Conservation (phyloP, 2,888 invertebrate genomes). For the Argyresthia goedartella region DNA sequence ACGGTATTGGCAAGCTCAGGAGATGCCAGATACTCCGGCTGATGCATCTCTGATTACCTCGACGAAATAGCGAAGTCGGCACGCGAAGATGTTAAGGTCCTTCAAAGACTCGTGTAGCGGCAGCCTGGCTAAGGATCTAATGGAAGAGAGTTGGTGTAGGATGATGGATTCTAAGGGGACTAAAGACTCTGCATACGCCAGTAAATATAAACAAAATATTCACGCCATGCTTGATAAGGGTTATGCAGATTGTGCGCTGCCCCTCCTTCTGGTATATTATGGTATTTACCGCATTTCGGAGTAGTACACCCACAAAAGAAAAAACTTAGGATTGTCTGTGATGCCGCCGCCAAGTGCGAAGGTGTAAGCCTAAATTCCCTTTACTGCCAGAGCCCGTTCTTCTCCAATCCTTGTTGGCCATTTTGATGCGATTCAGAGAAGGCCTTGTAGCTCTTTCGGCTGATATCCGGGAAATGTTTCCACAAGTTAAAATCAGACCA, state of each 20-base stretch:
- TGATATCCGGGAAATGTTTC: constrained; percentile 9
- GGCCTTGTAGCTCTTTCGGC: constrained; percentile 2
- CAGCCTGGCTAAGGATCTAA: too few species aligned
- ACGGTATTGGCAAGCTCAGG: too few species aligned
- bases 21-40: too few species aligned
- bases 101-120: too few species aligned
- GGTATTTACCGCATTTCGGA: constrained; percentile 15
- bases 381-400: constrained; percentile 25
- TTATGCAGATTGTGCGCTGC: not conserved
- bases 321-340: constrained; percentile 16
- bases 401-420: constrained; percentile 18
- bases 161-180: too few species aligned
- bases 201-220: too few species aligned
- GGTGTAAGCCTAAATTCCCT: constrained; percentile 16
- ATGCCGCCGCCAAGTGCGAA: constrained; percentile 16
- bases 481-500: constrained; percentile 8
- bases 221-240: not conserved
- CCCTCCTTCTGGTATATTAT: not conserved
- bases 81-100: too few species aligned
- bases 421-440: constrained; percentile 5
- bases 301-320: constrained; percentile 15
- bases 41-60: too few species aligned
- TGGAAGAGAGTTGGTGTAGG: too few species aligned
- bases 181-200: too few species aligned
- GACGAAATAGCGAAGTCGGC: too few species aligned